Base-by-base conservation (phyloP, 2,113 vertebrate species). In the Barbus barbus region DNA sequence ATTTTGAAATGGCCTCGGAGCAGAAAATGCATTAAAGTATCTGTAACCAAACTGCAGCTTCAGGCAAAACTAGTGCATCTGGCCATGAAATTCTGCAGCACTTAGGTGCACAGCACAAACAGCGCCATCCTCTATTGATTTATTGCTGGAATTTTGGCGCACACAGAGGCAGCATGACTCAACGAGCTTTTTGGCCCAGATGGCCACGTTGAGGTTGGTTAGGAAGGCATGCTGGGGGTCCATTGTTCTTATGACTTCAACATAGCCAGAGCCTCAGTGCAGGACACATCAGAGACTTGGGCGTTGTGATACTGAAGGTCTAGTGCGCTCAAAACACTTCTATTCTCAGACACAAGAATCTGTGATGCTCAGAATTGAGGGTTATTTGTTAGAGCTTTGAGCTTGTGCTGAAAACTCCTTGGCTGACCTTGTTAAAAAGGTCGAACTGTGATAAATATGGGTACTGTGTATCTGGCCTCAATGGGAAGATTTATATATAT, bases 391-490 rank as follows among this genome's bases (percentile, higher is more conserved):
- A 61, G 51, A 24, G 41, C 53, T 58, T 16, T 24, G 71, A 48
- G 65, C 69, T 83, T 31, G 13, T 9, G 9, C 20, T 65, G 20
- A 83, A 22, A 71, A 38, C 24, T 46, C 61, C 1, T 31, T 78
- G 58, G n/a, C 65, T 76, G 81, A 78, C 63, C 67, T 82, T 86
- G 28, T 72, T 83, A 78, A 73, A 48, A 36, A 20, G 56, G 78
- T 67, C 24, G 38, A 24, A 38, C 8, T 22, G 9, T 71, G 36
- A 60, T 41, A 61, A 58, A 82, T 24, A 18, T 26, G 48, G 67
- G 44, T 56, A 79, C 44, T 51, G n/a, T 58, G 7, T 79, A 67
- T 46, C 44, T 46, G 28, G 33, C 65, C 48, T 76, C 48, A 56
- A 67, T 48, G 2, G 41, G 33, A 79, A 24, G 2, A 12, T 48